Conservation (phyloP, 2,888 invertebrate genomes). For the Tineola bisselliella region DNA sequence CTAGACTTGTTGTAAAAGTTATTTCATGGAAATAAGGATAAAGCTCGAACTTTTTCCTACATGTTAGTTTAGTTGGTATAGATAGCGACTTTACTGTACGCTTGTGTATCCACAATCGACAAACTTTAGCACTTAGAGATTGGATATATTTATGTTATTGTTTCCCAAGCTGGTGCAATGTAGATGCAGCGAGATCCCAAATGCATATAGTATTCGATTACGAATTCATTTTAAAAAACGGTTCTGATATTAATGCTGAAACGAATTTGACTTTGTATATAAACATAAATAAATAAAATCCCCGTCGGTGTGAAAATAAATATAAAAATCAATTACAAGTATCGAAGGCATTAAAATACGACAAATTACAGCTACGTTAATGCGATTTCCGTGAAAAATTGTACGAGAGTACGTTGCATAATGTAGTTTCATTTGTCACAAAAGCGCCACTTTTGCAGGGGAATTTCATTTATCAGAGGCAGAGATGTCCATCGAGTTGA, state of each 20-base stretch:
- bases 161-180: slow-evolving; percentile 22
- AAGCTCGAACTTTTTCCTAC: background rate
- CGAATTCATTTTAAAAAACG: no score
- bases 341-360: background rate
- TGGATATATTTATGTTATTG: slow-evolving; percentile 32
- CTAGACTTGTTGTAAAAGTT: background rate
- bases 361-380: background rate
- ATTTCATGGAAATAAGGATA: background rate
- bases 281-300: no score
- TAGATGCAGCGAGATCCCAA: no score
- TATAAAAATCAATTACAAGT: background rate
- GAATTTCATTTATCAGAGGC: slow-evolving; percentile 41
- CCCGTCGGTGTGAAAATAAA: no score
- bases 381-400: background rate
- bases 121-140: slow-evolving; percentile 13
- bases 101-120: slow-evolving; percentile 1
- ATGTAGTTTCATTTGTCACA: slow-evolving; percentile 28
- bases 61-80: background rate
- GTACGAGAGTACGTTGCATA: slow-evolving; percentile 14
- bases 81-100: slow-evolving; percentile 1
- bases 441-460: slow-evolving; percentile 23
- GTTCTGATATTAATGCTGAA: no score
- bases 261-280: no score
- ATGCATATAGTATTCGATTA: no score
- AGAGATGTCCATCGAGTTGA: slow-evolving; percentile 16